Evolutionary conservation across 2,888 invertebrate genomes (phyloP).

Genomic region (Callyntrura guangdongensis): DNA sequence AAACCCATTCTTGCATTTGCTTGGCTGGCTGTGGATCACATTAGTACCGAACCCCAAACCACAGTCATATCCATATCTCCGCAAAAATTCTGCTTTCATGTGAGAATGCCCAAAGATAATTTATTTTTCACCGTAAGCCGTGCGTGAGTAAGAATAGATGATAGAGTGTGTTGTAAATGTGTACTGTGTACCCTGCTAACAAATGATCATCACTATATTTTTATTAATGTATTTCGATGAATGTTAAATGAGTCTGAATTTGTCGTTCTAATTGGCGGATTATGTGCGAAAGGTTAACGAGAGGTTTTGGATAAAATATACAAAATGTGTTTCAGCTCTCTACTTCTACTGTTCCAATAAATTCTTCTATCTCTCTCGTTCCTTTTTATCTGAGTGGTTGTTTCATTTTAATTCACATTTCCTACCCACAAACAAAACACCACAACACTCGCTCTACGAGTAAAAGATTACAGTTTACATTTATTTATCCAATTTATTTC

Average conservation of each 20-base stretch:
- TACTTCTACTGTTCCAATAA: neutral
- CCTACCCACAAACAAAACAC: neutral
- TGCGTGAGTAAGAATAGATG: too few species aligned
- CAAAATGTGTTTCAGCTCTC: neutral
- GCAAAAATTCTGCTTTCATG: too few species aligned
- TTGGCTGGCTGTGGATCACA: too few species aligned
- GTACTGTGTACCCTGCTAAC: neutral
- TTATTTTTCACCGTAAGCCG: too few species aligned
- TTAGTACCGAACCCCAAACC: too few species aligned
- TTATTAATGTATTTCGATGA: conserved; percentile 5
- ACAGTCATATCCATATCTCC: too few species aligned
- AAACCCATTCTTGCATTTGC: too few species aligned
- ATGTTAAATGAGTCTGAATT: conserved; percentile 9
- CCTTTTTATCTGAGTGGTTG: neutral
- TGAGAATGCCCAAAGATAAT: too few species aligned
- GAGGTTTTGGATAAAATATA: neutral
- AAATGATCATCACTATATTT: neutral
- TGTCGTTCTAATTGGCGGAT: neutral
- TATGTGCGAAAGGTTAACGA: conserved; percentile 12
- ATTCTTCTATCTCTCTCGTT: neutral
- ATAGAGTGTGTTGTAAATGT: too few species aligned
- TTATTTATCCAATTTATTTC: conserved; percentile 29
- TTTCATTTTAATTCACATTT: too few species aligned
- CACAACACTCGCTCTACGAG: neutral
- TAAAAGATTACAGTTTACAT: neutral